A percentile compares a stretch with the other conserved stretches of the same genome.
These are phyloP conservation scores for Loxodonta africana DNA, from an alignment of 2,113 vertebrate species.

Conservation along the genomic window DNA sequence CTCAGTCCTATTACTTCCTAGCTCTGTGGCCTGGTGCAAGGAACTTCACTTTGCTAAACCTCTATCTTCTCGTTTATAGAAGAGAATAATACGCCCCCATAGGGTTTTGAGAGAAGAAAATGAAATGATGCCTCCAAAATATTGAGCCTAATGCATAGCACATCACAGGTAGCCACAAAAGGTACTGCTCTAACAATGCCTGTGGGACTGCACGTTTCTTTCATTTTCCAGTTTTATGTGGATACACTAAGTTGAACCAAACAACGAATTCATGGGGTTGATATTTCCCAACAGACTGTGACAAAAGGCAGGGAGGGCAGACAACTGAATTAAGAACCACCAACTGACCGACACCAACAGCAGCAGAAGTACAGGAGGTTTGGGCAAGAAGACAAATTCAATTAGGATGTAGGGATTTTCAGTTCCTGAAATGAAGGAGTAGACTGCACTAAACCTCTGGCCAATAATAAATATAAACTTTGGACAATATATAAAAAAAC, in stretches of 20 bases:
- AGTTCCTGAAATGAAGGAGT: neutral
- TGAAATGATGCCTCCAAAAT: neutral
- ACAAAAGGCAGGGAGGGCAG: neutral
- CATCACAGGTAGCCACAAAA: neutral
- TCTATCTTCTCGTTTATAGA: neutral
- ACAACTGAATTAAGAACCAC: neutral
- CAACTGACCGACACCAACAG: neutral
- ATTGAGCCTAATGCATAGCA: neutral
- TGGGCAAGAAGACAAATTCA: neutral
- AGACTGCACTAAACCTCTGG: neutral
- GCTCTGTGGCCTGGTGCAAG: neutral
- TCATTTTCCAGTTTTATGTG: neutral
- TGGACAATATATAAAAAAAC: neutral
- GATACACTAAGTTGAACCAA: neutral
- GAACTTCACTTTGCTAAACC: neutral
- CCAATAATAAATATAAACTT: neutral
- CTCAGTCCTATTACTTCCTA: neutral
- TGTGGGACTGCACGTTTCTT: neutral
- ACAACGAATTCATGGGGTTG: neutral
- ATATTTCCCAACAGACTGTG: constrained; percentile 11
- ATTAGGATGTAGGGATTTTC: neutral
- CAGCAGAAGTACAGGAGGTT: neutral
- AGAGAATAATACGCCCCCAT: neutral
- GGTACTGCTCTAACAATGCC: neutral
- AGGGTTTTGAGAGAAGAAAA: neutral